Conservation (phyloP, 1,140 invertebrate species). For the Tetragnatha versicolor region DNA sequence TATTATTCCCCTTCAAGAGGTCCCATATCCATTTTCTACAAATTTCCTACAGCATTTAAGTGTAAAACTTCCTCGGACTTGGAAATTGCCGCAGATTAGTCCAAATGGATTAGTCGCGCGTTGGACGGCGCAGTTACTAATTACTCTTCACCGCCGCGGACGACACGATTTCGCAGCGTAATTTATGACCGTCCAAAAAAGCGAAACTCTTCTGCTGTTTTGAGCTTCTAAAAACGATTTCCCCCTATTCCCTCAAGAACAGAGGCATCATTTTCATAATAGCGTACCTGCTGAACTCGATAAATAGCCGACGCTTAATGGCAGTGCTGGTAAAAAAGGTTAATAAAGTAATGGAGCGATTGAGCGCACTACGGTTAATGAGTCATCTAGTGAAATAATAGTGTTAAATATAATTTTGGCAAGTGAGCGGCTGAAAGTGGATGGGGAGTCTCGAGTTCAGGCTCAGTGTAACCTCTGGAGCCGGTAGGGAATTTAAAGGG, state of each 20-base stretch:
- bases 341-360: slow-evolving; percentile 36
- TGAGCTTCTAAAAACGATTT: slow-evolving; percentile 18
- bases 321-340: slow-evolving; percentile 32
- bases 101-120: too few relatives aligned
- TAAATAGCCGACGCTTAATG: slow-evolving; percentile 34
- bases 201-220: slow-evolving; percentile 1
- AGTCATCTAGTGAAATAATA: slow-evolving; percentile 11
- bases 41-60: too few relatives aligned
- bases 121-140: too few relatives aligned
- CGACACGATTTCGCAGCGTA: neutral
- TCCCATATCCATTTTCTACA: too few relatives aligned
- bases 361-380: slow-evolving; percentile 34
- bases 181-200: neutral
- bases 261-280: slow-evolving; percentile 39
- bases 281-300: slow-evolving; percentile 26
- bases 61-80: too few relatives aligned
- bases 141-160: neutral
- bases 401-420: slow-evolving; percentile 29
- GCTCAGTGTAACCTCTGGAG: too few relatives aligned
- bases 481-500: too few relatives aligned
- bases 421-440: neutral
- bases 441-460: neutral
- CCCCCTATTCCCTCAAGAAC: slow-evolving; percentile 9
- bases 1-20: too few relatives aligned
- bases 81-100: too few relatives aligned